These are phyloP conservation scores for Xestobium rufovillosum DNA, from an alignment of 2,888 invertebrate genomes.

Conservation along the genomic window DNA sequence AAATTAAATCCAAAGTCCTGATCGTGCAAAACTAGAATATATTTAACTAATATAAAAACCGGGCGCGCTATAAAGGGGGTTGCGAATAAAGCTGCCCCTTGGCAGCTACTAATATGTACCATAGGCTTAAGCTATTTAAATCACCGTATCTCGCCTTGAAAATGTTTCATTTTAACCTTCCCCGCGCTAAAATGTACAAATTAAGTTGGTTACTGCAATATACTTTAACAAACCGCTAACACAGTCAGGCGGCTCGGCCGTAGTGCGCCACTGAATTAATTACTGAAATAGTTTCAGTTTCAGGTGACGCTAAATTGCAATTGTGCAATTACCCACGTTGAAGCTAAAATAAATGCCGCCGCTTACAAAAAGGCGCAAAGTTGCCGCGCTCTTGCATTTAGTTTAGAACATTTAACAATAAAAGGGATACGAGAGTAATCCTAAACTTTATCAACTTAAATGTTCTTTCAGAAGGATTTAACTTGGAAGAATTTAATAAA, in stretches of 20 bases:
- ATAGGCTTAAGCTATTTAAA: constrained; percentile 35
- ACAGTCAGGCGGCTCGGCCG: constrained; percentile 22
- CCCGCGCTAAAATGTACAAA: constrained; percentile 32
- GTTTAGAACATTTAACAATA: too few species aligned
- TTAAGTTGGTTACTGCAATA: constrained; percentile 38
- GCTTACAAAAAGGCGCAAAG: too few species aligned
- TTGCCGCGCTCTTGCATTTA: too few species aligned
- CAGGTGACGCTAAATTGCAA: too few species aligned
- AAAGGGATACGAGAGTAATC: too few species aligned
- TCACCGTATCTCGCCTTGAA: constrained; percentile 32
- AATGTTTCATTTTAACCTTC: constrained; percentile 33
- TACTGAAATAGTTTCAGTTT: too few species aligned
- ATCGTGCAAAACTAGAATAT: constrained; percentile 24
- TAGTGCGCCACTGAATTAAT: too few species aligned
- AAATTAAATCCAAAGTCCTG: constrained; percentile 2
- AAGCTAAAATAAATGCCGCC: too few species aligned
- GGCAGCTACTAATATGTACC: constrained; percentile 31
- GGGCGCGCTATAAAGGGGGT: constrained; percentile 23
- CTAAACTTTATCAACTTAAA: too few species aligned
- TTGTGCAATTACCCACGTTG: too few species aligned
- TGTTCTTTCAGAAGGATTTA: too few species aligned
- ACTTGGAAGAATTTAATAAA: too few species aligned
- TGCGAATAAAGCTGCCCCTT: constrained; percentile 27
- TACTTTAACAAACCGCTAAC: constrained; percentile 23
- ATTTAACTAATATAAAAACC: constrained; percentile 30